Base-by-base conservation (phyloP, 1,140 invertebrate species). In the Papilio helenus region DNA sequence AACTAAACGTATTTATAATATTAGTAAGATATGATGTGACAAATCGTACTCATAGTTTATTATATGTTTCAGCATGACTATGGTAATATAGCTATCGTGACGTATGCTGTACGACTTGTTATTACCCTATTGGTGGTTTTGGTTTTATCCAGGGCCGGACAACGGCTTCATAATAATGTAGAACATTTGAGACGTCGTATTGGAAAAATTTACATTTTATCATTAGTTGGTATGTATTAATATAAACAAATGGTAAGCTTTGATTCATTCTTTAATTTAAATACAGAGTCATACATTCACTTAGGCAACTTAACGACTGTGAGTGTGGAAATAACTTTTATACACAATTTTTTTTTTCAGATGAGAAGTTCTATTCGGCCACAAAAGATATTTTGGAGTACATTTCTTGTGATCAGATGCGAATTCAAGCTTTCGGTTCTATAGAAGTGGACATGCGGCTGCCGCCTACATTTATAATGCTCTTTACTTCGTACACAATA, bases 401-500 rank as follows among this genome's bases (percentile, higher is more conserved):
- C 34, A 83, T 88, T 10, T 76, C 79, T 23, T 81, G 72, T 23
- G 82, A 81, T 16, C 81, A 86, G 9, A 81, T 87, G 20, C 49
- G 55, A 12, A 82, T 85, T 0, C 72, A 81, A 58, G 81, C 83
- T 0, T 87, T 88, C 46, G 90, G 88, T 3, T 83, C 82, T 1
- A 79, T 88, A 42, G 42, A 76, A 39, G 74, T 91, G 8, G 79
- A 90, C 42, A 90, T 90, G 88, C 81, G 83, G 0, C 80, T 90
- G 9, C 76, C 88, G 10, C 89, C 89, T 4, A 85, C 84, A 4
- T 87, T 83, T 23, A 74, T 88, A 16, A 82, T 82, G 74, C 83
- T 89, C 76, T 83, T 89, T 20, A 88, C 85, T 9, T 84, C 88
- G 0, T 88, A 90, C 79, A 88, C 86, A 34, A 83, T 91, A 1